Evolutionary conservation across 2,888 invertebrate genomes (phyloP), one percentile per base, ranked within the genome.

Genomic region (Macaria liturata): DNA sequence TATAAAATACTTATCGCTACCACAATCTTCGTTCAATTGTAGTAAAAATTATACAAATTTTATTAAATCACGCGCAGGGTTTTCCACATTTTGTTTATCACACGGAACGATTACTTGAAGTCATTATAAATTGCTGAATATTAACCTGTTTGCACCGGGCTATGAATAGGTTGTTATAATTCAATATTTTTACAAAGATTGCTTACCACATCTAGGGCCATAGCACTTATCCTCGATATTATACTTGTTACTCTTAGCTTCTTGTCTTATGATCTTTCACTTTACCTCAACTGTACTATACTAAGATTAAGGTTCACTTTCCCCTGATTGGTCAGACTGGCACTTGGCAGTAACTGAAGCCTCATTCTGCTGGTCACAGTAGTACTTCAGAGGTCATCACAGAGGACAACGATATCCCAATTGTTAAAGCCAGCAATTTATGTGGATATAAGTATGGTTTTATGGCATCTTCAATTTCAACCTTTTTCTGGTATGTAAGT

Each of bases 351-450:
- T 51, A 61, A 39, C 42, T 32, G 9, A 8, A 30, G 47, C 49
- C 49, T 52, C 59, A 60, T 64, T 66, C 62, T 50, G 49, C 59
- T 62, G 68, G 67, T 60, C 61, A 49, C 54, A 65, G 68, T 73
- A 68, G 72, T 72, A 65, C 75, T 77, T 73, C 65, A 74, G 59
- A 71, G 71, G 75, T 76, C 77, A 67, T 75, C 64, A 66, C 60
- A 66, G 67, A 67, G 76, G 74, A 74, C 75, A 72, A 70, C 64
- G 68, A 66, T 60, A 66, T 65, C 67, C 67, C 72, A 74, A 80
- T 76, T 78, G 81, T 76, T 78, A 80, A 75, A 79, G 65, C 58
- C 58, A 74, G 75, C 72, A 72, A 78, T 81, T 81, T 81, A 81
- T 80, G 75, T 66, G 73, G 67, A 70, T 72, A 72, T 75, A 77